phyloP scores from a whole-genome alignment of 2,888 invertebrate genomes.

The Melitaea athalia region DNA sequence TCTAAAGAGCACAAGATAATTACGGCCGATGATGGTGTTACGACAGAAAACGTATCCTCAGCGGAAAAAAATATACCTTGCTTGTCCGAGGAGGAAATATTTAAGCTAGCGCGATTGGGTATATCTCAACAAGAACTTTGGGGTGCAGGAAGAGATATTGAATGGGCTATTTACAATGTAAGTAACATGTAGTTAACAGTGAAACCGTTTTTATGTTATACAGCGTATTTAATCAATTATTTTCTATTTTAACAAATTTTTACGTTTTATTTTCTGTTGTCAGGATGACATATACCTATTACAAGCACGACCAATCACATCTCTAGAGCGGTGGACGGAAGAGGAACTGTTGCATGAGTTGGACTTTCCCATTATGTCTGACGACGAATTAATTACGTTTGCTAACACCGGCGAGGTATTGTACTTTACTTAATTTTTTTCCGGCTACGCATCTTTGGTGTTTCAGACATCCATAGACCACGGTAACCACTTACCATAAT shows the following conservation, averaged over 20 bases:
- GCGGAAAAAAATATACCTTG: conserved; percentile 73
- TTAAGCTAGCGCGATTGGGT: conserved; percentile 77
- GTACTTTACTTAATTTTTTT: not conserved
- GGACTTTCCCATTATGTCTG: conserved; percentile 85
- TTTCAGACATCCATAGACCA: no score
- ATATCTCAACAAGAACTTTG: conserved; percentile 85
- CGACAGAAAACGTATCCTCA: conserved; percentile 62
- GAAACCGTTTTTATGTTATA: no score
- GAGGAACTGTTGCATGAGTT: conserved; percentile 91
- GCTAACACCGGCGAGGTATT: conserved; percentile 88
- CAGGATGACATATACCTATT: conserved; percentile 84
- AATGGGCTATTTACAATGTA: conserved; percentile 88
- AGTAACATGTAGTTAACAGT: conserved; percentile 25
- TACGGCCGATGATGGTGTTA: conserved; percentile 65
- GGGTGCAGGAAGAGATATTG: conserved; percentile 88
- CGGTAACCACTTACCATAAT: no score
- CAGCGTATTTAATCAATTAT: no score
- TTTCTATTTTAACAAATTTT: no score
- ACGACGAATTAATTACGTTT: conserved; percentile 85
- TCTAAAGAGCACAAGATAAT: conserved; percentile 79
- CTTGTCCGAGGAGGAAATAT: conserved; percentile 77
- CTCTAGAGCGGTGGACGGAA: conserved; percentile 87
- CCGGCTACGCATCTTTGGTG: no score
- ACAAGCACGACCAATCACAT: conserved; percentile 91
- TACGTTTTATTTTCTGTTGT: conserved; percentile 36